phyloP scores from a whole-genome alignment of 2,888 invertebrate genomes.

The Volucella inflata region DNA sequence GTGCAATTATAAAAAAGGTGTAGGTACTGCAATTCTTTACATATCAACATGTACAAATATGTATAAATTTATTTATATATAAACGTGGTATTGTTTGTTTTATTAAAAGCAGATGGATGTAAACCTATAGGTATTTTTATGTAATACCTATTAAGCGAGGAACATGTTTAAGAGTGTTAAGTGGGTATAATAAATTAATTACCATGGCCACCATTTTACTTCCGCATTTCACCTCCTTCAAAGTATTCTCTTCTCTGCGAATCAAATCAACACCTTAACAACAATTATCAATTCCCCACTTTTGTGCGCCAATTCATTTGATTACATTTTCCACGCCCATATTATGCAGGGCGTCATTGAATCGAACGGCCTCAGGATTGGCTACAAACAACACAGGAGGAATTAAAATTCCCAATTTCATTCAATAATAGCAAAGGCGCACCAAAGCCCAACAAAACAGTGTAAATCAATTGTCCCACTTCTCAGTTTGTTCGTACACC shows the following conservation, averaged over 20 bases:
- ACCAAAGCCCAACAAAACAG: constrained; percentile 32
- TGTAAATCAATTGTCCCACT: constrained; percentile 71
- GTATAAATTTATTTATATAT: too few relatives aligned
- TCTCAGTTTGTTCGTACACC: constrained; percentile 51
- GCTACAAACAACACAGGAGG: constrained; percentile 65
- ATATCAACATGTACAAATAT: too few relatives aligned
- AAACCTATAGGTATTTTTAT: too few relatives aligned
- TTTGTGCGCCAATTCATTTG: constrained; percentile 74
- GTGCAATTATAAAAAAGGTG: too few relatives aligned
- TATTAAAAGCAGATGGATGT: too few relatives aligned
- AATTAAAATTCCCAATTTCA: constrained; percentile 72
- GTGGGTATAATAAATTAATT: constrained; percentile 8
- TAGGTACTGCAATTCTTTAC: too few relatives aligned
- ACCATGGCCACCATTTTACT: constrained; percentile 68
- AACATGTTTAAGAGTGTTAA: not conserved
- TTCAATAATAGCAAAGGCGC: constrained; percentile 59
- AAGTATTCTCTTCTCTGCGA: constrained; percentile 50
- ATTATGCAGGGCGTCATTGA: constrained; percentile 71
- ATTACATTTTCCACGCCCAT: constrained; percentile 75
- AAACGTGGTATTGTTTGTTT: too few relatives aligned
- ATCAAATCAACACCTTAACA: constrained; percentile 72
- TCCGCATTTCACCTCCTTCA: constrained; percentile 56
- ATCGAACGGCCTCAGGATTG: constrained; percentile 68
- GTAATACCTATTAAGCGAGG: too few relatives aligned
- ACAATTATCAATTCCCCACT: constrained; percentile 73